Base-by-base conservation (phyloP, 2,888 invertebrate species). In the Cephus spinipes region DNA sequence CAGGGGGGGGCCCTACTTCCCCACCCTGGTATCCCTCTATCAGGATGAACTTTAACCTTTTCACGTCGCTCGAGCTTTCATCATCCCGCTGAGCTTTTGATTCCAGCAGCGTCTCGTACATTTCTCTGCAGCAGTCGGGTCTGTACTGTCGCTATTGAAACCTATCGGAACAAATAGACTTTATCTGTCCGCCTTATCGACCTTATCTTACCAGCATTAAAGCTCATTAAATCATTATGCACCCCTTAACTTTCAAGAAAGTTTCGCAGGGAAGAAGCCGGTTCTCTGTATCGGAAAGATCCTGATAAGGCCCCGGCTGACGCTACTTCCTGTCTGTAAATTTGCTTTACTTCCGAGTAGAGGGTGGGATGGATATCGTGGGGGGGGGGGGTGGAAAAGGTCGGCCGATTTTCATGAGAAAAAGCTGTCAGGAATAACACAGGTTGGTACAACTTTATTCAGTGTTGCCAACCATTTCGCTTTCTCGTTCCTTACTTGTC, bases 341-440 rank as follows among this genome's bases (percentile, higher is more conserved):
- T 81, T 79, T 83, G 79, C 80, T 80, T 84, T 80, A 75, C 76
- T 34, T 76, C 69, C 76, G 75, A 78, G 79, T 32, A 73, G 36
- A 77, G 55, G 73, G 30, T n/a, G 74, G 73, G 40, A 73, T 73
- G 74, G 69, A 34, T 69, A 73, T 74, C 31, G 34, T 71, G 68
- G n/a, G n/a, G n/a, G n/a, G 73, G 71, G 32, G 32, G 34, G n/a
- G 55, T 31, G 76, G 33, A 69, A 68, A 36, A 73, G n/a, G 55
- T 9, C 9, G 23, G 23, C 9, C 6, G 55, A 55, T 55, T 55
- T 55, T 55, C 9, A 55, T 9, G 23, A 23, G 23, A 23, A 55
- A 23, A 55, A 55, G 9, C 55, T 4, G 23, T 55, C 55, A 1
- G 23, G 9, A 23, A 23, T 55, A 55, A 55, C 1, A 23, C 23